Evolutionary conservation across 2,888 invertebrate genomes (phyloP).

Genomic region (Apomyelois bistriatella): DNA sequence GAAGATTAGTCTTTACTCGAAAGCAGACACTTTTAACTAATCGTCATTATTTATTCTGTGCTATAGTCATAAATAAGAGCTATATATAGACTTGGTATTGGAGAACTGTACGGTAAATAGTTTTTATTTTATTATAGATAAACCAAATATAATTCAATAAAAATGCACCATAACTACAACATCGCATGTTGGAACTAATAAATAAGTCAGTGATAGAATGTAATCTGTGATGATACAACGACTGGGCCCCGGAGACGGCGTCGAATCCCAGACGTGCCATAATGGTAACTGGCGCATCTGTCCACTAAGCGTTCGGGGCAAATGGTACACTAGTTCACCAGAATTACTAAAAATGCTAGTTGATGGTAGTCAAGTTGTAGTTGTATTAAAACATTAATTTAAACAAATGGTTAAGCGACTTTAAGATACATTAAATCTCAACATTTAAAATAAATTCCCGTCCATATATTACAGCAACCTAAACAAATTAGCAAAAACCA

Average conservation of each 20-base stretch:
- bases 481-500: slow-evolving; percentile 10
- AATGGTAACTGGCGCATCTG: slow-evolving; percentile 69
- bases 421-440: no score
- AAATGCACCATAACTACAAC: neutral
- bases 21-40: no score
- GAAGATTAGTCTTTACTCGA: no score
- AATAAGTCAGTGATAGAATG: slow-evolving; percentile 20
- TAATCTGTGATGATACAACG: slow-evolving; percentile 31
- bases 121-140: no score
- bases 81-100: no score
- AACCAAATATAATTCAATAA: neutral
- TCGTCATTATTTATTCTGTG: no score
- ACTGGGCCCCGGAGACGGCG: slow-evolving; percentile 37
- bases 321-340: neutral
- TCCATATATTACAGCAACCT: slow-evolving; percentile 1
- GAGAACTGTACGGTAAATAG: no score
- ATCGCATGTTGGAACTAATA: neutral
- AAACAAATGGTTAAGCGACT: no score
- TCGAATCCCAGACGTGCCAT: slow-evolving; percentile 53
- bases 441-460: neutral
- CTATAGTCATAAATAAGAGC: no score
- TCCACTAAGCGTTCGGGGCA: slow-evolving; percentile 18
- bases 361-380: no score
- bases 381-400: no score
- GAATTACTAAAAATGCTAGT: no score